Conservation (phyloP, 2,888 invertebrate genomes). For the Norana najaformis region DNA sequence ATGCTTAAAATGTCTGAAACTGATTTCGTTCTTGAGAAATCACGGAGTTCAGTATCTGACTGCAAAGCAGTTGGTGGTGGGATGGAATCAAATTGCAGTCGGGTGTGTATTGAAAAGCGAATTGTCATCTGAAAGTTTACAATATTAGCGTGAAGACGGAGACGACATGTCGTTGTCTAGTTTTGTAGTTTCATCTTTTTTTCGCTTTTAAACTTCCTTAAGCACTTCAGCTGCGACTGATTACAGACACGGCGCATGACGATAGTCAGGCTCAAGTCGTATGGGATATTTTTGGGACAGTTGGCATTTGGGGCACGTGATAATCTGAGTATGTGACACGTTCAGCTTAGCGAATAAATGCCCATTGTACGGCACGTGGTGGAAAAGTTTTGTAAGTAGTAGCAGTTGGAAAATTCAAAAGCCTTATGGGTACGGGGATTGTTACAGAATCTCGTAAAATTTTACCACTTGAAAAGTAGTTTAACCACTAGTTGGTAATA, state of each 20-base stretch:
- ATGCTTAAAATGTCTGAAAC: conserved; percentile 7
- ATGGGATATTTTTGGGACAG: too few relatives aligned
- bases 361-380: not conserved
- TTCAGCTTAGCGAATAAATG: not conserved
- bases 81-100: conserved; percentile 1
- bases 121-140: not conserved
- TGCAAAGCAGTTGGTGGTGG: conserved; percentile 5
- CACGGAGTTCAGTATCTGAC: not conserved
- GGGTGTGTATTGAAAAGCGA: not conserved
- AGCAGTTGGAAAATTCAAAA: not conserved
- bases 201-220: conserved; percentile 3
- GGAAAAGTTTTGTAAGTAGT: not conserved
- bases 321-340: not conserved
- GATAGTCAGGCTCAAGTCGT: not conserved
- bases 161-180: not conserved
- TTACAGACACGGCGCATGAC: not conserved
- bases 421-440: too few relatives aligned
- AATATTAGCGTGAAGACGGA: not conserved
- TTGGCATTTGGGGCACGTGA: not conserved
- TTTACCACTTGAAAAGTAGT: too few relatives aligned
- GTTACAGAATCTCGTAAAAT: too few relatives aligned
- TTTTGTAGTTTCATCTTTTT: not conserved
- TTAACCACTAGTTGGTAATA: too few relatives aligned
- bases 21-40: not conserved
- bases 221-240: not conserved